These are phyloP conservation scores for Drosophila mayaguana DNA, from an alignment of 2,888 invertebrate species.

Conservation along the genomic window DNA sequence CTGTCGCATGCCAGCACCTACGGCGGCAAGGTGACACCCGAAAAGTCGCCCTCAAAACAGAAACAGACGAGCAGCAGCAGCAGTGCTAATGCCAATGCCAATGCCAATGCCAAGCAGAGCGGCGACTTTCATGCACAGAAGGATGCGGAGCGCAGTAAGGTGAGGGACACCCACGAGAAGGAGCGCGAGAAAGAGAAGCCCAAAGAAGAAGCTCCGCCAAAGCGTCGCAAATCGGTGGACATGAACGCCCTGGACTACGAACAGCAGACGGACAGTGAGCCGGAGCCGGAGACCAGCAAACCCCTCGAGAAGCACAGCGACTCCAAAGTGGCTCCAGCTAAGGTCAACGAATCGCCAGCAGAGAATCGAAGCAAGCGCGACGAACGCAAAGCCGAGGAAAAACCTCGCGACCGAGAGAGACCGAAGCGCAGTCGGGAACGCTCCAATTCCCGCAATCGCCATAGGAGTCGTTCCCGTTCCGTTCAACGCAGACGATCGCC, in stretches of 20 bases:
- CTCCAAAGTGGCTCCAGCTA: conserved; percentile 9
- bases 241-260: conserved; percentile 92
- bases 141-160: conserved; percentile 45
- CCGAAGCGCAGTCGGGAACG: conserved; percentile 57
- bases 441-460: conserved; percentile 55
- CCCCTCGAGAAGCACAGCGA: conserved; percentile 37
- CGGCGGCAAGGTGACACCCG: conserved; percentile 83
- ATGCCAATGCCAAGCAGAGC: conserved; percentile 65
- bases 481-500: conserved; percentile 71
- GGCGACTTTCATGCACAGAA: conserved; percentile 46
- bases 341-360: conserved; percentile 14
- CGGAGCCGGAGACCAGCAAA: conserved; percentile 85
- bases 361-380: conserved; percentile 43
- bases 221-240: conserved; percentile 86
- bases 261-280: conserved; percentile 86
- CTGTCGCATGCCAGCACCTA: conserved; percentile 85
- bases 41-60: conserved; percentile 58
- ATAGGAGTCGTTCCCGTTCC: conserved; percentile 62
- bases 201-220: conserved; percentile 57
- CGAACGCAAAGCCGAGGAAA: conserved; percentile 56
- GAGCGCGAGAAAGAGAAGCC: conserved; percentile 60
- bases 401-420: conserved; percentile 38
- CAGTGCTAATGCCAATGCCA: conserved; percentile 69
- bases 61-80: conserved; percentile 8
- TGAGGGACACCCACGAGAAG: conserved; percentile 51